Base-by-base conservation (phyloP, 2,888 invertebrate species). In the Mamestra brassicae region DNA sequence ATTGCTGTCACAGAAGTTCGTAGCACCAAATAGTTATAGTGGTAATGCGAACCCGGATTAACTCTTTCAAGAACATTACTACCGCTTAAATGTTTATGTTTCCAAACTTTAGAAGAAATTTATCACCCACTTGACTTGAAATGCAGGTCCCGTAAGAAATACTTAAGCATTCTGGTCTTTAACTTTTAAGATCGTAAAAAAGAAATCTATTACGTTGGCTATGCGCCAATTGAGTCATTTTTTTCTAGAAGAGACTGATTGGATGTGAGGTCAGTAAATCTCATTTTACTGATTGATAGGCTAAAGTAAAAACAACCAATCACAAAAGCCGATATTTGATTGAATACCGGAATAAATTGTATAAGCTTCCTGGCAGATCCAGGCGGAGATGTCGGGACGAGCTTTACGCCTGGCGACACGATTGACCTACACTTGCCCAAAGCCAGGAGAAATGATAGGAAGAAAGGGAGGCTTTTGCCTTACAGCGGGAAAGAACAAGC, bases 51-150 rank as follows among this genome's bases (percentile, higher is more conserved):
- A 7, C 11, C 38, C 0, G 3, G 34, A 74, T 76, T 66, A 77
- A 57, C 34, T 67, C 67, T 50, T 57, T 67, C 34, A 34, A 76
- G n/a, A 50, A 2, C n/a, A 17, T 7, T 17, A 74, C 8, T 57
- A 50, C n/a, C n/a, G 42, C n/a, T 66, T 10, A 74, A 74, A 58
- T 13, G 17, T 74, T 74, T 68, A 77, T 52, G 50, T 52, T 26
- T 36, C 42, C 5, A 26, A 52, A 45, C 50, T 67, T 17, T 34
- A 68, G 52, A 67, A 2, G 50, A 52, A 34, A 4, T 67, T 67
- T 74, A 74, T 50, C 3, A 5, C 74, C 74, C 36, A 36, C 50
- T 74, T 68, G 42, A 78, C 17, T 67, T 58, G 11, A 7, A 50
- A 45, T 6, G 34, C 74, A 42, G 17, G 57, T 45, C 17, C n/a